A percentile compares a stretch with the other conserved stretches of the same genome.
Conservation (phyloP, 2,888 invertebrate species). For the Plutella xylostella region DNA sequence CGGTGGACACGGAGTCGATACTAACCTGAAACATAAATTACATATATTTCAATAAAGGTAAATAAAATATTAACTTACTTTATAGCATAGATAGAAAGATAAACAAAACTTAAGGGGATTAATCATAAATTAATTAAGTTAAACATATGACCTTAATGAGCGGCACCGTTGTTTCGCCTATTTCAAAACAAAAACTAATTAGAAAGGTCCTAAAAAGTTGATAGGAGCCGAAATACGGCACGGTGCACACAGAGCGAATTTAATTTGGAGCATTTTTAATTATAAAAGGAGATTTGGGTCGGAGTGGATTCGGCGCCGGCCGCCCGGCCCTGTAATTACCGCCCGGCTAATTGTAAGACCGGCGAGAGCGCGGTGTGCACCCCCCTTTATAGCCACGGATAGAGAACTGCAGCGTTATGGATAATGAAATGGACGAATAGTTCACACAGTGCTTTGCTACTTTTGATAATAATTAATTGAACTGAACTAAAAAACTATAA, state of each 20-base stretch:
- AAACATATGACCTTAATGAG: neutral
- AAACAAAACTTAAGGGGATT: no score
- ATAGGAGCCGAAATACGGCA: conserved; percentile 57
- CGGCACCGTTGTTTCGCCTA: conserved; percentile 3
- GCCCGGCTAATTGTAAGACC: conserved; percentile 63
- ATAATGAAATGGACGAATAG: no score
- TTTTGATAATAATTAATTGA: no score
- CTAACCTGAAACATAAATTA: conserved; percentile 50
- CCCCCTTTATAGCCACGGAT: conserved; percentile 21
- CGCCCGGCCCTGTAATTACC: conserved; percentile 64
- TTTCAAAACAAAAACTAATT: conserved; percentile 47
- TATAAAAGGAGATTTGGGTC: conserved; percentile 58
- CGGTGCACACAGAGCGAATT: conserved; percentile 64
- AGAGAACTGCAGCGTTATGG: no score
- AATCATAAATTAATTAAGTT: conserved; percentile 1
- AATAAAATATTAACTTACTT: neutral
- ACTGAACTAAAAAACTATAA: no score
- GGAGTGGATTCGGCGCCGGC: conserved; percentile 53
- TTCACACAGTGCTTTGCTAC: no score
- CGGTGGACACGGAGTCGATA: conserved; percentile 63
- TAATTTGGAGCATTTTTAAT: conserved; percentile 70
- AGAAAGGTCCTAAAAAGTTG: conserved; percentile 66
- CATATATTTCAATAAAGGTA: conserved; percentile 2
- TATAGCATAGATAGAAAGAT: no score
- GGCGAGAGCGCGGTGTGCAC: conserved; percentile 31